Evolutionary conservation across 1,140 invertebrate genomes (phyloP), one percentile per base, ranked within the genome.

Genomic region (Bombus confusus): DNA sequence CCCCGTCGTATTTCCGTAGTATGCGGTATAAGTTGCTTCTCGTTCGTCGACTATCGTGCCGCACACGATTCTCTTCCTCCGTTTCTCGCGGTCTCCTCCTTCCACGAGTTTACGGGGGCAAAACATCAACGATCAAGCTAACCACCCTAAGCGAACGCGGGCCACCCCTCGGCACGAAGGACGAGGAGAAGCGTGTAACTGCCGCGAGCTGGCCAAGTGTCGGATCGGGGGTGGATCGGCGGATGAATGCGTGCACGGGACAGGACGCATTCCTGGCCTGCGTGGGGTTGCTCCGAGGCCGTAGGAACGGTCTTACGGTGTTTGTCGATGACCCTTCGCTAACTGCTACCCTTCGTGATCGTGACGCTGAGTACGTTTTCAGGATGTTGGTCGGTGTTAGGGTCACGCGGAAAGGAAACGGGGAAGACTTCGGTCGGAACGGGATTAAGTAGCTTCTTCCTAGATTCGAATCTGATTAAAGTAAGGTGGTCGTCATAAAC

Each of bases 51-150:
- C 18, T 52, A 52, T 34, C 3, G 28, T 37, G 22, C 18, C 41
- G 28, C 13, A 3, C 25, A 8, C 71, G n/a, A 18, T 77, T 43
- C 25, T 43, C 80, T 78, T 71, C 76, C 71, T 59, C 62, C 15
- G 28, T 52, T 69, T 64, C 64, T 66, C 75, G 52, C 13, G 43
- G 37, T 43, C 57, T 69, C 34, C 76, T 31, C 31, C 41, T 28
- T 9, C 31, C 31, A 47, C 10, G 34, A 25, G 57, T 34, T 22
- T 72, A 76, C 88, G 83, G 76, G 91, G 92, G 91, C 92, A 90
- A 93, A 94, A 94, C 93, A 94, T 94, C 93, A 94, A 94, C 93
- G 93, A 94, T 94, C 94, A 92, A 93, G 87, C 92, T 86, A 90
- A 89, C 88, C 87, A 87, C 86, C 88, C 88, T 79, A 86, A 89